A percentile compares a stretch with the other conserved stretches of the same genome.
These are phyloP conservation scores for Clunio marinus DNA, from an alignment of 2,888 invertebrate genomes.

Conservation along the genomic window DNA sequence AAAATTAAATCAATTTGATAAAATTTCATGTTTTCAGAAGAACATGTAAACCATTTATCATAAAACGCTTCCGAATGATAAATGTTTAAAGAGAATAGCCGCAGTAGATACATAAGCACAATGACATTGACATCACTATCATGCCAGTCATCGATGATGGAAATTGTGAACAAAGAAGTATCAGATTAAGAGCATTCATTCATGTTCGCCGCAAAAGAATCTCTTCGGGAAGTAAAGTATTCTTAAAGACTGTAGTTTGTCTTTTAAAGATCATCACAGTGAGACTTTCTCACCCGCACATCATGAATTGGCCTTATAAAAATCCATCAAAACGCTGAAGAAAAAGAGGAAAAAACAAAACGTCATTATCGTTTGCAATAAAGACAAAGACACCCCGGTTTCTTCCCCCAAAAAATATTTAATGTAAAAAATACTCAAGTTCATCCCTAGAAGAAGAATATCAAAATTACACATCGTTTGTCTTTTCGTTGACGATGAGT, in stretches of 20 bases:
- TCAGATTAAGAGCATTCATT: constrained; percentile 5
- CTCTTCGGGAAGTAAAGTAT: not conserved
- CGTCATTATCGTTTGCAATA: constrained; percentile 39
- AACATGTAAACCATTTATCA: constrained; percentile 21
- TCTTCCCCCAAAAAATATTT: constrained; percentile 26
- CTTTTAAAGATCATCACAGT: constrained; percentile 20
- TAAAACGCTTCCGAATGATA: not conserved
- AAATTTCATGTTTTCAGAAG: too few species aligned
- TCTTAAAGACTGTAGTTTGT: constrained; percentile 11
- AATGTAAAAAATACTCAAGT: constrained; percentile 34
- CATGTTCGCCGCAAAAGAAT: constrained; percentile 15
- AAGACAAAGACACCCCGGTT: constrained; percentile 29
- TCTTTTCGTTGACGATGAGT: constrained; percentile 39
- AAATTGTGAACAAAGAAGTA: not conserved
- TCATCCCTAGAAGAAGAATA: constrained; percentile 35
- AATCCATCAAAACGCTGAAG: constrained; percentile 22
- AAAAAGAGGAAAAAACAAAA: constrained; percentile 22
- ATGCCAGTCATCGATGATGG: constrained; percentile 13
- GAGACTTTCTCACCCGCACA: constrained; percentile 13
- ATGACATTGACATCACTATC: constrained; percentile 26
- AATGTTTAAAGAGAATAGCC: too few species aligned
- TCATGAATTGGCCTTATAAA: constrained; percentile 7
- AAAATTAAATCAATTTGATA: constrained; percentile 1
- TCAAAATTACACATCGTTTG: constrained; percentile 39
- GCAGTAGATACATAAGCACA: not conserved